A percentile compares a stretch with the other conserved stretches of the same genome.
These are phyloP conservation scores for Cassiopea xamachana DNA, from an alignment of 30 jellyfish, hydroid and myxozoan species.

Conservation along the genomic window DNA sequence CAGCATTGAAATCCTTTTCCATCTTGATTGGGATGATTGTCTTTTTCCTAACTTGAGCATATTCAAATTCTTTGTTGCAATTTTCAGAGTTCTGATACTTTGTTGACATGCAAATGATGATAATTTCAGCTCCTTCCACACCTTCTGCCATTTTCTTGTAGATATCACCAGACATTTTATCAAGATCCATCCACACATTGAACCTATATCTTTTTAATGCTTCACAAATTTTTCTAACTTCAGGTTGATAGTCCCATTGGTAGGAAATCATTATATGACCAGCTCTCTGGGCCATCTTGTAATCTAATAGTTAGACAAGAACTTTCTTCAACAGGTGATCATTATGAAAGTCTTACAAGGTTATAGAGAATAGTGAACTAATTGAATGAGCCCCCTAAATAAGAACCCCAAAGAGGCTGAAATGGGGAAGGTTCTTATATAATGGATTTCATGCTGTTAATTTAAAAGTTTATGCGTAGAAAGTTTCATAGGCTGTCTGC, in stretches of 20 bases:
- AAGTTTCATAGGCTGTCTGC: too few species aligned
- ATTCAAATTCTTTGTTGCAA: conserved; percentile 60
- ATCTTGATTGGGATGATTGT: conserved; percentile 47
- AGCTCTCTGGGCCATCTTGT: conserved; percentile 7
- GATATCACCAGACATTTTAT: conserved; percentile 46
- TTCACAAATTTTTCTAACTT: conserved; percentile 66
- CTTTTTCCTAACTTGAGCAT: conserved; percentile 54
- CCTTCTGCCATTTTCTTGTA: conserved; percentile 56
- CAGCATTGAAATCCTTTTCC: conserved; percentile 54
- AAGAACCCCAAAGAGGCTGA: too few species aligned
- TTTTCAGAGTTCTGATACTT: conserved; percentile 46
- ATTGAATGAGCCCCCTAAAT: too few species aligned
- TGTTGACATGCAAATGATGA: conserved; percentile 53
- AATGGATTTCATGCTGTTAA: too few species aligned
- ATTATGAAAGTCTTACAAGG: not conserved
- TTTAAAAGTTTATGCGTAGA: too few species aligned
- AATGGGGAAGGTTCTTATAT: too few species aligned
- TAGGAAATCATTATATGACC: conserved; percentile 79
- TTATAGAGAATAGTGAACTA: not conserved
- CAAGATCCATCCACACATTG: conserved; percentile 86
- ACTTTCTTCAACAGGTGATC: not conserved
- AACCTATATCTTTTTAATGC: conserved; percentile 49
- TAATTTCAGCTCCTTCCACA: conserved; percentile 45
- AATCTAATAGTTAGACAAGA: not conserved
- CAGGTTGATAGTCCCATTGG: conserved; percentile 84